Evolutionary conservation across 2,113 vertebrate species (phyloP).

Genomic region (Zeus faber): DNA sequence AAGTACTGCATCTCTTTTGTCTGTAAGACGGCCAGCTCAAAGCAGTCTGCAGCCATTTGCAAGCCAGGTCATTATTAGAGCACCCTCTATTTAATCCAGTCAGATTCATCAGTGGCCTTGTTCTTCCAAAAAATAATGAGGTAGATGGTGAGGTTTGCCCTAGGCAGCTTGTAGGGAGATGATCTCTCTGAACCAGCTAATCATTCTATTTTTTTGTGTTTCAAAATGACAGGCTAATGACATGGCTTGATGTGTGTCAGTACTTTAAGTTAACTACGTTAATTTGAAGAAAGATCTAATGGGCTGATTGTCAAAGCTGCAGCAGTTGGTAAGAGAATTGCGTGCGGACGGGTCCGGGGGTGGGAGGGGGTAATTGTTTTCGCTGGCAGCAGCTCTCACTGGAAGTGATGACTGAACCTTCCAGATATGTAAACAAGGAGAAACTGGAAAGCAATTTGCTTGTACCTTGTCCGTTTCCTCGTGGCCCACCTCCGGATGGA

Average conservation of each 20-base stretch:
- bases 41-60: constrained; percentile 22
- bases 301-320: constrained; percentile 59
- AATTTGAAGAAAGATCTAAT: constrained; percentile 65
- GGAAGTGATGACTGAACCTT: constrained; percentile 62
- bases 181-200: constrained; percentile 75
- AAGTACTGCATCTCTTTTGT: constrained; percentile 50
- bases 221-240: constrained; percentile 64
- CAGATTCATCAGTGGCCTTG: constrained; percentile 65
- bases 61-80: constrained; percentile 53
- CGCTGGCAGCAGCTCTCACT: constrained; percentile 57
- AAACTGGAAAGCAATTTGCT: constrained; percentile 40
- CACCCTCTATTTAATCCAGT: constrained; percentile 69
- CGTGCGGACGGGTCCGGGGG: constrained; percentile 35
- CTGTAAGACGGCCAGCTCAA: constrained; percentile 41
- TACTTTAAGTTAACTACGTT: constrained; percentile 60
- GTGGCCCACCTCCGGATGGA: constrained; percentile 42
- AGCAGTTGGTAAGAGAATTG: constrained; percentile 54
- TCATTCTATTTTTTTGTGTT: constrained; percentile 64
- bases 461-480: constrained; percentile 52
- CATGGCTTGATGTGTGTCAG: constrained; percentile 64
- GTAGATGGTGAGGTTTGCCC: constrained; percentile 59
- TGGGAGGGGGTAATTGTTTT: constrained; percentile 64
- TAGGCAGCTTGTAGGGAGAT: constrained; percentile 64
- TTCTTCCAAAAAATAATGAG: constrained; percentile 70
- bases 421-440: constrained; percentile 66